Evolutionary conservation across 2,888 invertebrate genomes (phyloP).

Genomic region (Agrochola lota): DNA sequence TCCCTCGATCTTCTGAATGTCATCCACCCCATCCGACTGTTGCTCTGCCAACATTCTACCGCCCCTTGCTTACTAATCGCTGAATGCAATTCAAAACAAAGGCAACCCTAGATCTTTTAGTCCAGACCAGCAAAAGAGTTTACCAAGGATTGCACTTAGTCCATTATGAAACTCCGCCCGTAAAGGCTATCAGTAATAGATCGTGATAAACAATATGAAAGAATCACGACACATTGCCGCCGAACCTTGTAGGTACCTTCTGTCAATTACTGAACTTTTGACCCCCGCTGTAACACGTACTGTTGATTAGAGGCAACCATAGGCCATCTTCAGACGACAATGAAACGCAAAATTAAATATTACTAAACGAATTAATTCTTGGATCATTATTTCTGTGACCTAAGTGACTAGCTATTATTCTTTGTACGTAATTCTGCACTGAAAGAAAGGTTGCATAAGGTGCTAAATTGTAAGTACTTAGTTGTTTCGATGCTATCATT

Average conservation of each 20-base stretch:
- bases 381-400: slow-evolving; percentile 34
- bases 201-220: slow-evolving; percentile 62
- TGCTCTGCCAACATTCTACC: background rate
- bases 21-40: background rate
- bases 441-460: slow-evolving; percentile 1
- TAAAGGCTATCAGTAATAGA: slow-evolving; percentile 47
- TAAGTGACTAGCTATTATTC: slow-evolving; percentile 18
- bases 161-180: slow-evolving; percentile 41
- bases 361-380: slow-evolving; percentile 50
- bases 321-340: slow-evolving; percentile 53
- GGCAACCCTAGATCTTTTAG: slow-evolving; percentile 12
- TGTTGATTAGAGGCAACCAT: slow-evolving; percentile 35
- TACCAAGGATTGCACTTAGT: slow-evolving; percentile 29
- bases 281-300: slow-evolving; percentile 55
- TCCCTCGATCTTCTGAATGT: background rate
- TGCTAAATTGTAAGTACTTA: background rate
- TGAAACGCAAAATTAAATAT: slow-evolving; percentile 57
- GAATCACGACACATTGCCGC: slow-evolving; percentile 61
- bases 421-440: slow-evolving; percentile 8
- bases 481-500: background rate
- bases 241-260: slow-evolving; percentile 12
- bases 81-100: background rate
- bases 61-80: background rate
- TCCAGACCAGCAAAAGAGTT: slow-evolving; percentile 15
- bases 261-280: slow-evolving; percentile 61